phyloP scores from a whole-genome alignment of 1,140 invertebrate genomes.

The Trinorchestia longiramus region DNA sequence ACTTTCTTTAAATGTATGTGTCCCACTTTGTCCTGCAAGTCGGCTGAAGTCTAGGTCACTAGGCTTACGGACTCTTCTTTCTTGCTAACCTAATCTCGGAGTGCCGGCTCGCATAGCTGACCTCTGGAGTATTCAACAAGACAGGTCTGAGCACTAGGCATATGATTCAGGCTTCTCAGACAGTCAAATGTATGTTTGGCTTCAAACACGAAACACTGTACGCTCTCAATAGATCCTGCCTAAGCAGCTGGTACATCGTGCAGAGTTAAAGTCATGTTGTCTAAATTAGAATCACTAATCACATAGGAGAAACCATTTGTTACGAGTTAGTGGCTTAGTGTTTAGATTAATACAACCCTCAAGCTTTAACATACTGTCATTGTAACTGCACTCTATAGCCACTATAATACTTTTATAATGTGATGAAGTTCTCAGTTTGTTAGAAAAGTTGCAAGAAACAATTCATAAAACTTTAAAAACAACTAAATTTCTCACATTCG shows the following conservation, averaged over 20 bases:
- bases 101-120: not conserved
- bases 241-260: not conserved
- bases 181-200: not conserved
- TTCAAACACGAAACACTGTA: not conserved
- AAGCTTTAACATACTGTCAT: too few species aligned
- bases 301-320: not conserved
- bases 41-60: not conserved
- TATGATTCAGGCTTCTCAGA: not conserved
- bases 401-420: too few species aligned
- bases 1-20: not conserved
- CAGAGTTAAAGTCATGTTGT: not conserved
- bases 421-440: too few species aligned
- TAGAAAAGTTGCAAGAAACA: too few species aligned
- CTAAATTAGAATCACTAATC: not conserved
- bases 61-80: not conserved
- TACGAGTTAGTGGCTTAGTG: too few species aligned
- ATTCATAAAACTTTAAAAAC: too few species aligned
- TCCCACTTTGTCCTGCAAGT: not conserved
- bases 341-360: too few species aligned
- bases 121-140: not conserved
- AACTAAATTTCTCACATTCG: too few species aligned
- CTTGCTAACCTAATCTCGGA: not conserved
- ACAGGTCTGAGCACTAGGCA: not conserved
- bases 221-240: not conserved
- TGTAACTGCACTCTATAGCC: too few species aligned